These are phyloP conservation scores for Triops cancriformis DNA, from an alignment of 1,140 invertebrate genomes.

Conservation along the genomic window DNA sequence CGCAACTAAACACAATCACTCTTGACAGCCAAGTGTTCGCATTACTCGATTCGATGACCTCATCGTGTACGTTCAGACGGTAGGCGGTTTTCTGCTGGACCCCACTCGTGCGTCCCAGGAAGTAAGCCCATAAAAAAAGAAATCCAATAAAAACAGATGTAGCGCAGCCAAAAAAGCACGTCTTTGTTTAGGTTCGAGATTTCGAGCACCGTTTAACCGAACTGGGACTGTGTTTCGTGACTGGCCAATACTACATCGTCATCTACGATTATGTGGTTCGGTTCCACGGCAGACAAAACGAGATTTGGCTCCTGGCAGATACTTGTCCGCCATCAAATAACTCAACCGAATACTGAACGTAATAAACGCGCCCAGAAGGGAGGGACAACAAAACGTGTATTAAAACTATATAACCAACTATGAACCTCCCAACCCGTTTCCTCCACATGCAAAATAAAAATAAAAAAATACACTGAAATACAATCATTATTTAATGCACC, in stretches of 20 bases:
- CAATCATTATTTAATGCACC: no score
- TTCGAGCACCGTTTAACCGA: constrained; percentile 31
- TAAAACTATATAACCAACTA: constrained; percentile 2
- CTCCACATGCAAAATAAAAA: background rate
- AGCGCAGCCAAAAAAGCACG: constrained; percentile 3
- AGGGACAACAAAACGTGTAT: background rate
- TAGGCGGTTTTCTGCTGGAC: constrained; percentile 35
- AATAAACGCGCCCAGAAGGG: background rate
- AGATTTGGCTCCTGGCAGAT: constrained; percentile 36
- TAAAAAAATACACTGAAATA: no score
- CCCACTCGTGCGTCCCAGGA: constrained; percentile 32
- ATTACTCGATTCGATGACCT: constrained; percentile 34
- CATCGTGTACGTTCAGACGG: constrained; percentile 35
- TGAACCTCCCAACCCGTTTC: background rate
- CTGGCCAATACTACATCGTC: constrained; percentile 34
- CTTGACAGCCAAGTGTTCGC: constrained; percentile 32
- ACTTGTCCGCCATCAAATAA: constrained; percentile 29
- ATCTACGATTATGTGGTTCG: constrained; percentile 35
- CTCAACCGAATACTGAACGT: background rate
- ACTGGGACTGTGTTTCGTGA: constrained; percentile 33
- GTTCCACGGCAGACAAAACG: constrained; percentile 36
- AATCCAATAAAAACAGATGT: background rate
- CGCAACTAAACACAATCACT: constrained; percentile 15
- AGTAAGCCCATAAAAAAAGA: constrained; percentile 22
- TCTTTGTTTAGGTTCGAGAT: constrained; percentile 20